Base-by-base conservation (phyloP, 2,888 invertebrate species). In the Sarcophaga variegata region DNA sequence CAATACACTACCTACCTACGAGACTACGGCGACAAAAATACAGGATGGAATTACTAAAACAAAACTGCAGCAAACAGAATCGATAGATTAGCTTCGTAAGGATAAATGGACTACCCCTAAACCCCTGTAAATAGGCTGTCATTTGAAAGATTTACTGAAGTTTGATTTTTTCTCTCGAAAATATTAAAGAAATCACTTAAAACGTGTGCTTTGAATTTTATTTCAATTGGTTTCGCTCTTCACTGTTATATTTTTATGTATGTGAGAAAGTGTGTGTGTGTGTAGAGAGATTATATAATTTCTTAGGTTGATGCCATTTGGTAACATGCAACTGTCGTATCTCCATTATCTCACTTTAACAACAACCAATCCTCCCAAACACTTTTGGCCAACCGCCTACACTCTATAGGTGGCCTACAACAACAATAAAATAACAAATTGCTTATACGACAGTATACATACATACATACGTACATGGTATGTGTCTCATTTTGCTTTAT, bases 261-360 rank as follows among this genome's bases (percentile, higher is more conserved):
- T 37, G 37, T 37, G 1, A 0, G 37, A 1, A 6, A 6, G 10
- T 37, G 10, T 10, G 10, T 37, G 37, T 37, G 17, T 10, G 20
- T 69, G 2, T 11, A 59, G 20, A 37, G 6, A 49, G 47, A 60
- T 83, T 71, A 22, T 54, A n/a, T 78, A 74, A 78, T 74, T 37
- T 72, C 37, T 37, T 62, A 45, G 12, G 62, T 17, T 63, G 83
- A 37, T 78, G 49, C 49, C 60, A 22, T 72, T 66, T 59, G 64
- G 17, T 22, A 47, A 49, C 22, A 74, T 66, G 66, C 22, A 67
- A 49, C 20, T 67, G 49, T 67, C 62, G 49, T 67, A 25, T 62
- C 60, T 71, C 6, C 20, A 71, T 71, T 71, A 82, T 76, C 64
- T 82, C 37, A 62, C 49, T 82, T 60, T 69, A 49, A 59, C 71